These are phyloP conservation scores for Glyphotaelius pellucidus DNA, from an alignment of 2,888 invertebrate species.

Conservation along the genomic window DNA sequence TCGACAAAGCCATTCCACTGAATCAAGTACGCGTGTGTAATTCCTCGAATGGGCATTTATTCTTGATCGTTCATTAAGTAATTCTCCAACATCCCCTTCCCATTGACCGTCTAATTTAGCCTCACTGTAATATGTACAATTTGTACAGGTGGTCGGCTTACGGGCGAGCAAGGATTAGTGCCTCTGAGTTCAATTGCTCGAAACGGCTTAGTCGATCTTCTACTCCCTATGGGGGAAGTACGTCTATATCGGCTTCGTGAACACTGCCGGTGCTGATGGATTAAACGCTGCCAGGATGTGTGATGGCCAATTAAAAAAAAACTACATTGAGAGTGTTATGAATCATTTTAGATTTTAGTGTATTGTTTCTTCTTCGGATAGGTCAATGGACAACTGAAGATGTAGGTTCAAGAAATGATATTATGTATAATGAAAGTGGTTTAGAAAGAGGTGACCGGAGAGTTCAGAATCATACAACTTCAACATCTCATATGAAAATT, in stretches of 20 bases:
- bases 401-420: neutral
- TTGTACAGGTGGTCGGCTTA: slow-evolving; percentile 54
- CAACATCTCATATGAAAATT: too few relatives aligned
- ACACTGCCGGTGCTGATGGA: neutral
- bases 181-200: slow-evolving; percentile 66
- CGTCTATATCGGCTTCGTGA: neutral
- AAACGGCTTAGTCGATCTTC: slow-evolving; percentile 61
- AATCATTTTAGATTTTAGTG: neutral
- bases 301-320: neutral
- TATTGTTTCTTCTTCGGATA: neutral
- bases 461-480: too few relatives aligned
- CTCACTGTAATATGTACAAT: neutral
- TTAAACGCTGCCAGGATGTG: neutral
- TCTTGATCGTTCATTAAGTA: slow-evolving; percentile 41
- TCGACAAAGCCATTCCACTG: neutral
- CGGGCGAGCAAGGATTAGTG: slow-evolving; percentile 65
- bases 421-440: neutral
- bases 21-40: slow-evolving; percentile 26
- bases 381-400: neutral
- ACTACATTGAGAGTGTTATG: neutral
- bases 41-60: slow-evolving; percentile 36
- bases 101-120: slow-evolving; percentile 33
- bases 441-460: too few relatives aligned
- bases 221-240: neutral
- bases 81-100: slow-evolving; percentile 28